These are phyloP conservation scores for Apeira syringaria DNA, from an alignment of 2,888 invertebrate genomes.

Conservation along the genomic window DNA sequence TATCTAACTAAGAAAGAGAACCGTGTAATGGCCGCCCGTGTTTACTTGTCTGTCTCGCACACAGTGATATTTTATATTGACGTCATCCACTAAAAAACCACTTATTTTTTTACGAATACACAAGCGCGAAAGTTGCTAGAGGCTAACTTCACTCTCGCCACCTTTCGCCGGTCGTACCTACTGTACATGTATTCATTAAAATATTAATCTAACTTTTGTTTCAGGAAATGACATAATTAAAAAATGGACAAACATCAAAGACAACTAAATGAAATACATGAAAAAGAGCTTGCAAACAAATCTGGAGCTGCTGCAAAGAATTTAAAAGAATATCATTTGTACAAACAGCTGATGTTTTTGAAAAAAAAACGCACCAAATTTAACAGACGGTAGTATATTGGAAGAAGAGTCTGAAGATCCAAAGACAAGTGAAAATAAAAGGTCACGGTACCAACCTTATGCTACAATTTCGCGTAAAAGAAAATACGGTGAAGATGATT, in stretches of 20 bases:
- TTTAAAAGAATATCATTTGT: slow-evolving; percentile 25
- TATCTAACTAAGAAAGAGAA: too few relatives aligned
- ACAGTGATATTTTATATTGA: too few relatives aligned
- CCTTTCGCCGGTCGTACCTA: slow-evolving; percentile 5
- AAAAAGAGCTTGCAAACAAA: slow-evolving; percentile 23
- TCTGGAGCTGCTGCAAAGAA: slow-evolving; percentile 20
- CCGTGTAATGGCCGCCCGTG: too few relatives aligned
- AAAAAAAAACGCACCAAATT: slow-evolving; percentile 27
- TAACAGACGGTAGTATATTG: slow-evolving; percentile 23
- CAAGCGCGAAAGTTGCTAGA: too few relatives aligned
- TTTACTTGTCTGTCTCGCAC: too few relatives aligned
- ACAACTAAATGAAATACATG: slow-evolving; percentile 16
- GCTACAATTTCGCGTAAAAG: slow-evolving; percentile 16
- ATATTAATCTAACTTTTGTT: slow-evolving; percentile 3
- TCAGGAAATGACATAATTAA: slow-evolving; percentile 17
- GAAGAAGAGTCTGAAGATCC: slow-evolving; percentile 18
- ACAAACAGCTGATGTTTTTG: slow-evolving; percentile 24
- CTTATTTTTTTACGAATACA: too few relatives aligned
- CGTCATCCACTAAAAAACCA: too few relatives aligned
- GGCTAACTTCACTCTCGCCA: slow-evolving; percentile 3
- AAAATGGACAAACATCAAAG: slow-evolving; percentile 17
- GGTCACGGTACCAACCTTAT: slow-evolving; percentile 20
- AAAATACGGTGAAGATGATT: slow-evolving; percentile 18
- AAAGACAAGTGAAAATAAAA: slow-evolving; percentile 11
- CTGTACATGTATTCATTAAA: slow-evolving; percentile 3